A percentile compares a stretch with the other conserved stretches of the same genome.
Conservation (phyloP, 2,888 invertebrate species). For the Parasteatoda lunata region DNA sequence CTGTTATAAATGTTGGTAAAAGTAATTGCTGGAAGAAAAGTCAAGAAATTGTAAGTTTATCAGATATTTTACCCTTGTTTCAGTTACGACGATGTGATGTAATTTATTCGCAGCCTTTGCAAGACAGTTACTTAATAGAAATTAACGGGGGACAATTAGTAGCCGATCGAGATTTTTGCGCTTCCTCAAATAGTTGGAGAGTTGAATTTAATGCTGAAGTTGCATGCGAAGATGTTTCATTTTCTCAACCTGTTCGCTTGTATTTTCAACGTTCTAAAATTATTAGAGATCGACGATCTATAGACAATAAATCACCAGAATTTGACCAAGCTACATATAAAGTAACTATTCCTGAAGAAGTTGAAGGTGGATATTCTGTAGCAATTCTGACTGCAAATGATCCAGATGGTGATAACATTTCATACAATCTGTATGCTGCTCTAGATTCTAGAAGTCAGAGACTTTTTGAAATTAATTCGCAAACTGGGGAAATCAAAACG, state of each 20-base stretch:
- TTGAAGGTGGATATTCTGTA: slow-evolving; percentile 87
- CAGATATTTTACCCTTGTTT: slow-evolving; percentile 26
- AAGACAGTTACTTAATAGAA: slow-evolving; percentile 43
- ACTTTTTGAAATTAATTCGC: slow-evolving; percentile 87
- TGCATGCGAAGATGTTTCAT: slow-evolving; percentile 33
- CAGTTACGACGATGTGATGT: slow-evolving; percentile 41
- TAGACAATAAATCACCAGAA: slow-evolving; percentile 88
- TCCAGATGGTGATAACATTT: slow-evolving; percentile 80
- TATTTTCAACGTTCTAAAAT: slow-evolving; percentile 18
- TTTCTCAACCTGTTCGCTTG: slow-evolving; percentile 33
- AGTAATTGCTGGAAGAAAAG: slow-evolving; percentile 54
- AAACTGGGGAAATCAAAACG: slow-evolving; percentile 88
- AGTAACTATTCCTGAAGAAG: slow-evolving; percentile 91
- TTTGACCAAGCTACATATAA: slow-evolving; percentile 93
- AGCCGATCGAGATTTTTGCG: slow-evolving; percentile 36
- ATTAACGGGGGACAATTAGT: slow-evolving; percentile 53
- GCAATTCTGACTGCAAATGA: slow-evolving; percentile 90
- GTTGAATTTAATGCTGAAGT: slow-evolving; percentile 19
- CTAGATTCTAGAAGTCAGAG: slow-evolving; percentile 89
- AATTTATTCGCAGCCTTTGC: slow-evolving; percentile 23
- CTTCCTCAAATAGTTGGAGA: slow-evolving; percentile 14
- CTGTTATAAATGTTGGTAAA: slow-evolving; percentile 16
- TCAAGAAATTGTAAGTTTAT: slow-evolving; percentile 49
- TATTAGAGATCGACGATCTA: slow-evolving; percentile 79
- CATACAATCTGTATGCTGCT: slow-evolving; percentile 88